Conservation (phyloP, 2,888 invertebrate species). For the Opisthograptis luteolata region DNA sequence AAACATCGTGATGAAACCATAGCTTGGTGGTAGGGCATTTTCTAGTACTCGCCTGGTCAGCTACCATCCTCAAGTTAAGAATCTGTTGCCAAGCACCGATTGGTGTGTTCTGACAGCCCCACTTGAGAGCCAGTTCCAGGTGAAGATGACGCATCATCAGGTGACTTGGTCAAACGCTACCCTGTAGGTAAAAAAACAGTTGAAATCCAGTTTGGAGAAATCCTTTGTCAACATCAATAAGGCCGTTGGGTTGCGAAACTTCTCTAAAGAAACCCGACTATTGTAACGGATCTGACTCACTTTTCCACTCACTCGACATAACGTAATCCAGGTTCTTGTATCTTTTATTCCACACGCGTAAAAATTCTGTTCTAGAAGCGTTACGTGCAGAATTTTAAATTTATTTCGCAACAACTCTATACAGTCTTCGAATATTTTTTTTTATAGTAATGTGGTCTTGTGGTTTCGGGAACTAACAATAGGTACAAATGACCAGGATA, state of each 20-base stretch:
- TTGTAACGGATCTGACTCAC: constrained; percentile 30
- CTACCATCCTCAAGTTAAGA: too few relatives aligned
- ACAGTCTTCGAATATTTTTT: background rate
- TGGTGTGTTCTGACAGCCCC: too few relatives aligned
- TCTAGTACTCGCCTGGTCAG: too few relatives aligned
- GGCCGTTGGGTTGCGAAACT: constrained; percentile 9
- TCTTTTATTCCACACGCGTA: constrained; percentile 28
- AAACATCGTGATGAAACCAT: too few relatives aligned
- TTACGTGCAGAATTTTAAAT: constrained; percentile 41
- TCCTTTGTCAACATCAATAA: constrained; percentile 1
- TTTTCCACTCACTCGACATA: constrained; percentile 23
- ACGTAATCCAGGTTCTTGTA: constrained; percentile 20
- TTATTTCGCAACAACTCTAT: constrained; percentile 33
- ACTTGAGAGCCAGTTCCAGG: too few relatives aligned
- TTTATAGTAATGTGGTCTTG: background rate
- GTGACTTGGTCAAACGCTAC: too few relatives aligned
- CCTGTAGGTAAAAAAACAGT: too few relatives aligned
- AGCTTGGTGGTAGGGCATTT: too few relatives aligned
- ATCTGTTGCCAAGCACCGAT: too few relatives aligned
- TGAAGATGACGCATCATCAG: too few relatives aligned
- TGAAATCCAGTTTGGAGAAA: too few relatives aligned
- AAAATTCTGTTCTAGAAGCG: constrained; percentile 32
- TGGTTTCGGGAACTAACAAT: background rate
- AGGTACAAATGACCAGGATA: background rate
- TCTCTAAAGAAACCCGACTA: constrained; percentile 24